A percentile compares a stretch with the other conserved stretches of the same genome.
Evolutionary conservation across 2,797 vertebrate genomes (phyloP).

Genomic region (Brachymystax lenok): DNA sequence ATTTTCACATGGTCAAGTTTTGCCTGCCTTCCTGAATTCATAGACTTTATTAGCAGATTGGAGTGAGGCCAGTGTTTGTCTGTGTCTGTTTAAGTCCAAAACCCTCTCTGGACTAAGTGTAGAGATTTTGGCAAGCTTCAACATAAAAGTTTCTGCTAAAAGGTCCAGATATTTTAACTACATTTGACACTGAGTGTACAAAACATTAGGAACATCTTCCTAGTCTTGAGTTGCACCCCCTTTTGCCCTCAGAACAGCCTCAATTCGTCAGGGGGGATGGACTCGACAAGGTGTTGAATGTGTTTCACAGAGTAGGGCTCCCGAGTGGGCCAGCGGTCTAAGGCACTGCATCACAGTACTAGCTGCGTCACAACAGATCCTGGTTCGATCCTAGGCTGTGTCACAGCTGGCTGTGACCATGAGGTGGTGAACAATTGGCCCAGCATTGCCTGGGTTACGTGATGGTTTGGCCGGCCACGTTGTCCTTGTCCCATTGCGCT

Average conservation of each 20-base stretch:
- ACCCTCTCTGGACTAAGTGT: constrained; percentile 60
- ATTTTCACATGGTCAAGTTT: constrained; percentile 56
- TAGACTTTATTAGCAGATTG: constrained; percentile 64
- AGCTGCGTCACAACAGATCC: too few relatives aligned
- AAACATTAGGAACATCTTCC: neutral
- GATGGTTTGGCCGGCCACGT: too few relatives aligned
- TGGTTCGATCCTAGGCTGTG: too few relatives aligned
- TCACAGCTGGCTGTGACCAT: too few relatives aligned
- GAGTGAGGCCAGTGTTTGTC: constrained; percentile 69
- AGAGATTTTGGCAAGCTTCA: constrained; percentile 63
- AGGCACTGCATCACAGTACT: too few relatives aligned
- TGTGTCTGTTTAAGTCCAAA: constrained; percentile 64
- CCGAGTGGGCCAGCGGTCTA: too few relatives aligned
- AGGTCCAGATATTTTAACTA: constrained; percentile 65
- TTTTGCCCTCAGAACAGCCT: too few relatives aligned
- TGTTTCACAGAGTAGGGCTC: too few relatives aligned
- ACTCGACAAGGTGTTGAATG: neutral
- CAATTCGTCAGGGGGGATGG: neutral
- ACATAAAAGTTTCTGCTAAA: constrained; percentile 69
- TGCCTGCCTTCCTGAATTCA: constrained; percentile 47
- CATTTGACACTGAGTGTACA: neutral
- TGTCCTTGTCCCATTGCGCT: too few relatives aligned
- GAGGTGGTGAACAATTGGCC: too few relatives aligned
- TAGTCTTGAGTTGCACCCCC: neutral
- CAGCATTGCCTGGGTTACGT: too few relatives aligned